These are phyloP conservation scores for Eristalis tenax DNA, from an alignment of 2,888 invertebrate species.

Conservation along the genomic window DNA sequence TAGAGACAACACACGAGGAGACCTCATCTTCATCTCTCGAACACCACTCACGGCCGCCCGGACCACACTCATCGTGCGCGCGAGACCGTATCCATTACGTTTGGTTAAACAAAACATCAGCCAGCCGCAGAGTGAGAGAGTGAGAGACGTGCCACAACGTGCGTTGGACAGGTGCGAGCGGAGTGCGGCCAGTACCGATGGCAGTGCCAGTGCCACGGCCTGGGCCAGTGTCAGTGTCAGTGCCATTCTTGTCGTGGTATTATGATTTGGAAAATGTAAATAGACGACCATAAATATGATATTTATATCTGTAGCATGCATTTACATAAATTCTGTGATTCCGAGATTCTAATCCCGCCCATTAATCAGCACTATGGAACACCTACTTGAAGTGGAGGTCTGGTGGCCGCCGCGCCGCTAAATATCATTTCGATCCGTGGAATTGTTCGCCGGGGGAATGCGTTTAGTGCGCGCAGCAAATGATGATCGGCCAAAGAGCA, in stretches of 20 bases:
- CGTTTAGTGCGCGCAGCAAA: slow-evolving; percentile 30
- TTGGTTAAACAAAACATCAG: slow-evolving; percentile 62
- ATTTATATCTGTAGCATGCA: slow-evolving; percentile 63
- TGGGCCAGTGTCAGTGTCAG: slow-evolving; percentile 30
- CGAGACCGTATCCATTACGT: slow-evolving; percentile 68
- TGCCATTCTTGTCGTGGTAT: slow-evolving; percentile 62
- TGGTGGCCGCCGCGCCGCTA: slow-evolving; percentile 39
- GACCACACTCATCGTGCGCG: slow-evolving; percentile 67
- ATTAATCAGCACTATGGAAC: slow-evolving; percentile 69
- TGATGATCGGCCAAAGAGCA: slow-evolving; percentile 40
- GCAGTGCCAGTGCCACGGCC: not conserved
- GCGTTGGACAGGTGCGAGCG: not conserved
- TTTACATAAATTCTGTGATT: slow-evolving; percentile 71
- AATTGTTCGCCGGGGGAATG: slow-evolving; percentile 11
- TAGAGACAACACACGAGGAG: slow-evolving; percentile 26
- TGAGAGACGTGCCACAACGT: not conserved
- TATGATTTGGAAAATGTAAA: slow-evolving; percentile 69
- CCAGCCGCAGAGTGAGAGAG: not conserved
- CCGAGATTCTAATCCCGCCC: slow-evolving; percentile 62
- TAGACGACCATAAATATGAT: slow-evolving; percentile 69
- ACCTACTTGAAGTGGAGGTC: slow-evolving; percentile 48
- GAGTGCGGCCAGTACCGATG: not conserved
- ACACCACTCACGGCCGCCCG: slow-evolving; percentile 54
- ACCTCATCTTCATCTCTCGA: slow-evolving; percentile 44
- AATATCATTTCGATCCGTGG: slow-evolving; percentile 46